Evolutionary conservation across 2,797 vertebrate genomes (phyloP).

Genomic region (Semaprochilodus insignis): DNA sequence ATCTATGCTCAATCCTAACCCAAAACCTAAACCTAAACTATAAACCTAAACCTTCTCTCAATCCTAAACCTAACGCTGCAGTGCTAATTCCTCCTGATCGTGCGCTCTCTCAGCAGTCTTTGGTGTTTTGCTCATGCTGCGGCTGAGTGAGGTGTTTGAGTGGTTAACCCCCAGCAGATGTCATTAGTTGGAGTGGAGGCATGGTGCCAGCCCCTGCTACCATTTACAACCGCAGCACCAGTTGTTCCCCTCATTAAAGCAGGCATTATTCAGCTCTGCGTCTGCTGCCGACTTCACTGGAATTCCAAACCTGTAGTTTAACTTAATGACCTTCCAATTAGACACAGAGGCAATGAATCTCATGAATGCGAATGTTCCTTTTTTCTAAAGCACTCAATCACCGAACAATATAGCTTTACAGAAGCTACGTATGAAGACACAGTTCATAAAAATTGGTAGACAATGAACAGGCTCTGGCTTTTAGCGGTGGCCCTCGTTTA

Average conservation of each 20-base stretch:
- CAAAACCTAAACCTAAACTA: too few species aligned
- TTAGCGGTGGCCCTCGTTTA: constrained; percentile 6
- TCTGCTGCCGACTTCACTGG: constrained; percentile 45
- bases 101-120: neutral
- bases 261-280: constrained; percentile 47
- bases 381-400: constrained; percentile 33
- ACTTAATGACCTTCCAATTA: constrained; percentile 58
- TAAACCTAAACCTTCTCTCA: too few species aligned
- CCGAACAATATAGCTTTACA: constrained; percentile 35
- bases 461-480: constrained; percentile 8
- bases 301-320: constrained; percentile 53
- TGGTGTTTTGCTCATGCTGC: neutral
- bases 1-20: too few species aligned
- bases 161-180: constrained; percentile 51
- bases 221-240: constrained; percentile 44
- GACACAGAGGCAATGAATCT: constrained; percentile 49
- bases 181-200: constrained; percentile 52
- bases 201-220: constrained; percentile 43
- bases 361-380: constrained; percentile 53
- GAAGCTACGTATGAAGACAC: neutral
- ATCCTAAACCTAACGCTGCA: neutral
- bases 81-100: neutral
- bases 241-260: constrained; percentile 57
- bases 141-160: constrained; percentile 32
- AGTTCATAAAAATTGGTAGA: constrained; percentile 15